Evolutionary conservation across 1,140 invertebrate species (phyloP).

Genomic region (Lepidurus couesii): DNA sequence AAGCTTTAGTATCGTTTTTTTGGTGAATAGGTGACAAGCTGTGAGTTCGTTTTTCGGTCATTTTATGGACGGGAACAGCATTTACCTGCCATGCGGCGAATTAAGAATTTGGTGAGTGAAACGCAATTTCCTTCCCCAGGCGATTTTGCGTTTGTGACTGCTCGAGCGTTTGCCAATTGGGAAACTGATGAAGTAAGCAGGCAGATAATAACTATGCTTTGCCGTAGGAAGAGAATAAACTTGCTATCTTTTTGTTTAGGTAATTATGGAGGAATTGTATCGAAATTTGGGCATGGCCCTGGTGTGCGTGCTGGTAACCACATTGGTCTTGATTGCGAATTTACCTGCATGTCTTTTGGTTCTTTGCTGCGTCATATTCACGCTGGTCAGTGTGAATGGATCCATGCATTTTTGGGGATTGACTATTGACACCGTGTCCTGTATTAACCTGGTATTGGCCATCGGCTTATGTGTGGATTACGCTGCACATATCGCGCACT

Average conservation of each 20-base stretch:
- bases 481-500: slow-evolving; percentile 80
- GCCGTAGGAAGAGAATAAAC: slow-evolving; percentile 20
- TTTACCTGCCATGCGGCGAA: slow-evolving; percentile 64
- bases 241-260: slow-evolving; percentile 40
- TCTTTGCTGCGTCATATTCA: slow-evolving; percentile 67
- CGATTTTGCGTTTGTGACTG: slow-evolving; percentile 55
- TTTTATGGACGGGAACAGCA: slow-evolving; percentile 59
- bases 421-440: slow-evolving; percentile 78
- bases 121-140: neutral
- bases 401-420: slow-evolving; percentile 77
- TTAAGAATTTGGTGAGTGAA: slow-evolving; percentile 54
- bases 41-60: slow-evolving; percentile 56
- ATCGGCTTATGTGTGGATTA: slow-evolving; percentile 84
- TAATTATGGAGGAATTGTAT: slow-evolving; percentile 67
- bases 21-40: slow-evolving; percentile 47
- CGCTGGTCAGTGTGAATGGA: slow-evolving; percentile 69
- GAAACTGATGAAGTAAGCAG: slow-evolving; percentile 61
- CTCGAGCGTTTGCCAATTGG: slow-evolving; percentile 64
- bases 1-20: slow-evolving; percentile 26
- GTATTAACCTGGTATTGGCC: slow-evolving; percentile 73
- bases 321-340: slow-evolving; percentile 72
- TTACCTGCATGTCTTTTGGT: slow-evolving; percentile 70
- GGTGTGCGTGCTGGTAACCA: slow-evolving; percentile 72
- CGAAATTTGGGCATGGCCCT: slow-evolving; percentile 72
- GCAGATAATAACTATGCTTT: neutral